Evolutionary conservation across 2,888 invertebrate species (phyloP).

Genomic region (Chymomyza fuscimana): DNA sequence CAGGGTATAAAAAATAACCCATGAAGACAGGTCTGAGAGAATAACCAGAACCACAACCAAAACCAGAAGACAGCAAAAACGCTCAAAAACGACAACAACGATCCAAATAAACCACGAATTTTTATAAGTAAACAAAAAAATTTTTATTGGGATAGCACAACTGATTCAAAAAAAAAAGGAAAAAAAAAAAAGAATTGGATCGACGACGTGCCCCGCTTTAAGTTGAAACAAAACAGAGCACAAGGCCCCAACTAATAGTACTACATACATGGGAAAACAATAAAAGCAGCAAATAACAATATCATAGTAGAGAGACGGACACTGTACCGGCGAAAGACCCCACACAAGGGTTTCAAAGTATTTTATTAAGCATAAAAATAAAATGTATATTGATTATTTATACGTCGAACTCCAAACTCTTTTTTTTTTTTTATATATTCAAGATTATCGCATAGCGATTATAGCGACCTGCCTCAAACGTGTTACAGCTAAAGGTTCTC

Average conservation of each 20-base stretch:
- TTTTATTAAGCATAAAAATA: background rate
- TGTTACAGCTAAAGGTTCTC: too few relatives aligned
- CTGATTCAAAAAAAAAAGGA: conserved; percentile 36
- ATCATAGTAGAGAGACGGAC: background rate
- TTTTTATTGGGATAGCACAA: conserved; percentile 55
- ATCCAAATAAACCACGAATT: conserved; percentile 58
- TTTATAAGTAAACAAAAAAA: conserved; percentile 46
- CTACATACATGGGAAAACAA: too few relatives aligned
- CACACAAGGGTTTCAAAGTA: conserved; percentile 23
- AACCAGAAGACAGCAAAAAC: conserved; percentile 22
- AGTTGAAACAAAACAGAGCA: background rate
- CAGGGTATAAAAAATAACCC: conserved; percentile 3
- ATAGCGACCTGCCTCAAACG: conserved; percentile 35
- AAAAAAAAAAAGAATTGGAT: background rate
- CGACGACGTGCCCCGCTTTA: background rate
- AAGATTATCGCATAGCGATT: too few relatives aligned
- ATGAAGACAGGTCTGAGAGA: background rate
- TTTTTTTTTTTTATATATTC: background rate
- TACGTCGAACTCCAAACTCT: background rate
- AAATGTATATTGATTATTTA: background rate
- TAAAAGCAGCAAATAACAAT: too few relatives aligned
- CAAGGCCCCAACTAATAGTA: background rate
- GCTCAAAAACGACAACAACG: conserved; percentile 31
- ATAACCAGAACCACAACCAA: conserved; percentile 21
- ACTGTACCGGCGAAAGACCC: conserved; percentile 13